Evolutionary conservation across 2,888 invertebrate genomes (phyloP), one percentile per base, ranked within the genome.

Genomic region (Coleophora flavipennella): DNA sequence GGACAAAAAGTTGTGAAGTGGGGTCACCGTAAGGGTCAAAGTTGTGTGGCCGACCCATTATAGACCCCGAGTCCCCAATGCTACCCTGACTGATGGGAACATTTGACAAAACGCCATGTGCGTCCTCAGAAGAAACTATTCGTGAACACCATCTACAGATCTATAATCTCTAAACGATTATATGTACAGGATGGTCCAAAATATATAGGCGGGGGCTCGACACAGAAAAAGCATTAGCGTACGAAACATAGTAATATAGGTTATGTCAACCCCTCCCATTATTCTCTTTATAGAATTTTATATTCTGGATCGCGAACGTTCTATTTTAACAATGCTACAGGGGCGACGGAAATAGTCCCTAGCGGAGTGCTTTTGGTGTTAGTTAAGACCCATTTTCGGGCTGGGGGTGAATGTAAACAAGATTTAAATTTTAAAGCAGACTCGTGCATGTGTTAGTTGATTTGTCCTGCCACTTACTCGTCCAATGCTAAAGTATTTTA

Each of bases 341-440:
- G 75, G 75, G 62, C 58, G 67, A 55, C 70, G 49, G 67, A 75
- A 78, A 80, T 79, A 79, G 69, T 69, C 70, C 70, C 70, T 51
- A 50, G 63, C 46, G 55, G 59, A 55, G 51, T 62, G 58, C 62
- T 68, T 67, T 66, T 59, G 40, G 38, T 36, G 53, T 57, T 55
- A 49, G 55, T 57, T 56, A 66, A 66, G 65, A 58, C 59, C 63
- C 69, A 62, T 71, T 74, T 74, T 70, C 55, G 64, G 59, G 52
- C 55, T 55, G 62, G 57, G 71, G 69, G 62, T 70, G 76, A 74
- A 80, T 79, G 74, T 73, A 76, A 78, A 80, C 70, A 78, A 65
- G 70, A 65, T 73, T 73, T 78, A 70, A 78, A 80, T 78, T 73
- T 78, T 77, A 71, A 71, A 81, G 61, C 52, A 59, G 62, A 53